These are phyloP conservation scores for Cossypha heuglini DNA, from an alignment of 2,797 vertebrate species.

Conservation along the genomic window DNA sequence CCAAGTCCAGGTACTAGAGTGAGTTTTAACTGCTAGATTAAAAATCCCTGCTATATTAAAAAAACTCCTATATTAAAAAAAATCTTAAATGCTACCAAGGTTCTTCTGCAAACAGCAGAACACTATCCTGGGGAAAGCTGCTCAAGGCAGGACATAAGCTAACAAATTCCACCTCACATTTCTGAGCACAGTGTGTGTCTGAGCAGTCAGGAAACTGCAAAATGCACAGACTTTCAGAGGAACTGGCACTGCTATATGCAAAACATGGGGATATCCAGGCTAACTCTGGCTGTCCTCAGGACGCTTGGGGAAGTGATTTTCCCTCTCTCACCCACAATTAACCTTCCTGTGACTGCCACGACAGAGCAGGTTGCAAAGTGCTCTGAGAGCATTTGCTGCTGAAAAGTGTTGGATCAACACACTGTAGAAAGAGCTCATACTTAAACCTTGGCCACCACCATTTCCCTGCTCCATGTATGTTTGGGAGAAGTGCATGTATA, in stretches of 20 bases:
- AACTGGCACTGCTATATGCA: not conserved
- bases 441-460: not conserved
- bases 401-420: not conserved
- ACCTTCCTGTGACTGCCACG: not conserved
- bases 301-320: not conserved
- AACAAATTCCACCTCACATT: not conserved
- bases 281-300: not conserved
- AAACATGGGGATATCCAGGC: not conserved
- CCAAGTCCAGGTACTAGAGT: not conserved
- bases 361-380: not conserved
- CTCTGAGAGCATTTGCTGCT: not conserved
- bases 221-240: fast-evolving
- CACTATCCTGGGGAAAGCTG: not conserved
- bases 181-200: not conserved
- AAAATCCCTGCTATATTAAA: not conserved
- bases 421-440: not conserved
- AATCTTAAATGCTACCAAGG: not conserved
- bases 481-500: not conserved
- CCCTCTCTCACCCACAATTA: not conserved
- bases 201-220: not conserved
- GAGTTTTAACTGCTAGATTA: not conserved
- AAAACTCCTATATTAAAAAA: no score
- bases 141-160: not conserved
- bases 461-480: not conserved
- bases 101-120: not conserved